Base-by-base conservation (phyloP, 2,797 vertebrate species). In the Spinus pinus region DNA sequence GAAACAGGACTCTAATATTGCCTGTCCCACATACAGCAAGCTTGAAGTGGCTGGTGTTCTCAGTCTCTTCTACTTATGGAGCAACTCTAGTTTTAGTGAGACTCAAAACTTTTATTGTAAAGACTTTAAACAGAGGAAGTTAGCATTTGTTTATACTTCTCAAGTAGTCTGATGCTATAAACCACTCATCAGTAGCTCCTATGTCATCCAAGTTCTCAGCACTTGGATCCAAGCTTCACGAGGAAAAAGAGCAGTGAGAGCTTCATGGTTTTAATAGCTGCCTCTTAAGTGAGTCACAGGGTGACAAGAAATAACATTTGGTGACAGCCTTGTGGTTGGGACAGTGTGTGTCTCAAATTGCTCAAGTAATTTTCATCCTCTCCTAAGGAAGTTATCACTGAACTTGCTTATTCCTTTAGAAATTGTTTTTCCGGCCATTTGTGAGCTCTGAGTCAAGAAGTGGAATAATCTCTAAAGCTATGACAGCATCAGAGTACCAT, bases 231-330 rank as follows among this genome's bases (percentile, higher is more conserved):
- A 31, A 37, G 12, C 13, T 84, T 84, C 44, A n/a, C 30, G 33
- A 14, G 39, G 72, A 37, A 64, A 27, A 84, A 79, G 14, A 54
- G 35, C 15, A 91, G 42, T 31, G 37, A 31, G 28, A 85, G 3
- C 31, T 58, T 58, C 12, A 7, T 84, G 39, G 30, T 58, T 72
- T 88, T 75, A 62, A 51, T 21, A 84, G 56, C 60, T 81, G 47
- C 15, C n/a, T 57, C 42, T 83, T 74, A 31, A 58, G 25, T 62
- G 83, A 86, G 86, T 94, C 92, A 96, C 35, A 17, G 54, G 9
- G 51, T 73, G 54, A 61, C 65, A 95, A 90, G 66, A 92, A 93
- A 81, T 70, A 17, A 51, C 42, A 62, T 92, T 84, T 90, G 70
- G 47, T 86, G 92, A 37, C 62, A 86, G 39, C 42, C 62, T 75